Conservation (phyloP, 2,888 invertebrate genomes). For the Macrophya annulata region DNA sequence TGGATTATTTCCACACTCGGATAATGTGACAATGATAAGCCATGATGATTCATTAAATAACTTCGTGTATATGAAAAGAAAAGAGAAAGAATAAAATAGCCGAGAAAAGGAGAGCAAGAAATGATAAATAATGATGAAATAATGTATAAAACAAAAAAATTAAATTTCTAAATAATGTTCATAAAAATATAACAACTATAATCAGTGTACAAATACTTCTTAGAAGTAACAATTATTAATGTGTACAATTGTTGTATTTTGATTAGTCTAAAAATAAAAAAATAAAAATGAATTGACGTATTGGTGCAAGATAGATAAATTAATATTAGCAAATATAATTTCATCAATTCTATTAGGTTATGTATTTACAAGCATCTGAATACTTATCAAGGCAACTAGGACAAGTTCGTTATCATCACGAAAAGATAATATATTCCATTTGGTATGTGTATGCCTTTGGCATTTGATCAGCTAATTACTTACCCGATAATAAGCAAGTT, state of each 20-base stretch:
- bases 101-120: slow-evolving; percentile 21
- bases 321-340: slow-evolving; percentile 32
- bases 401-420: slow-evolving; percentile 33
- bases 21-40: not conserved
- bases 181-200: slow-evolving; percentile 55
- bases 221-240: slow-evolving; percentile 63
- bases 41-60: not conserved
- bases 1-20: not conserved
- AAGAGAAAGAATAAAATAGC: not conserved
- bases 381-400: slow-evolving; percentile 53
- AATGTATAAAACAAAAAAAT: slow-evolving; percentile 52
- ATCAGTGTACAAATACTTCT: slow-evolving; percentile 55
- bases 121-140: slow-evolving; percentile 42
- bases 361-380: slow-evolving; percentile 48
- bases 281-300: slow-evolving; percentile 5
- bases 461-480: slow-evolving; percentile 52
- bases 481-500: slow-evolving; percentile 5
- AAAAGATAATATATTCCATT: slow-evolving; percentile 53
- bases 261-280: slow-evolving; percentile 1
- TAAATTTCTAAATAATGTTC: slow-evolving; percentile 41
- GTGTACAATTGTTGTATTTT: slow-evolving; percentile 40
- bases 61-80: not conserved
- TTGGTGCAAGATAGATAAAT: slow-evolving; percentile 31
- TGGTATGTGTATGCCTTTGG: slow-evolving; percentile 57
- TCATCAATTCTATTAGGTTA: slow-evolving; percentile 33